Evolutionary conservation across 2,113 vertebrate genomes (phyloP).

Genomic region (Microcebus jonahi): DNA sequence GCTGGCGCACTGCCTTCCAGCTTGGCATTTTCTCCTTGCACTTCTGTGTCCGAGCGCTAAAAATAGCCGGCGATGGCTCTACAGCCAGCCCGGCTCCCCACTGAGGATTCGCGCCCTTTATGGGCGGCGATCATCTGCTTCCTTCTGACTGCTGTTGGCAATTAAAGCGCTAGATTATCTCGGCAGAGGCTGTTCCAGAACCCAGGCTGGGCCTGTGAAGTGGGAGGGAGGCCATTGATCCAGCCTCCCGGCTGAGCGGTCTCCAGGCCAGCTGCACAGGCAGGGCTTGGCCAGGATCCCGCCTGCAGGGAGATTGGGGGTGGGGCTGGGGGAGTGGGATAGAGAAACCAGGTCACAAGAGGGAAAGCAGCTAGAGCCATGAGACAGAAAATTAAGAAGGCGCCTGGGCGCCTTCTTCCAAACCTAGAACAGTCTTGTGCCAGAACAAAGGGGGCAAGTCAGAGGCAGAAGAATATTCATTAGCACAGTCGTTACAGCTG

Average conservation of each 20-base stretch:
- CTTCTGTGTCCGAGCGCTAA: constrained; percentile 67
- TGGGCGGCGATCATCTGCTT: constrained; percentile 56
- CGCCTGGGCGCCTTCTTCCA: neutral
- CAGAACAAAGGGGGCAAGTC: neutral
- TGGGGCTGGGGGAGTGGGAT: no score
- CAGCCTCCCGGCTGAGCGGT: neutral
- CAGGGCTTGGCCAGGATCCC: neutral
- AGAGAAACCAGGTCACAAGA: neutral
- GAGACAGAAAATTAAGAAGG: neutral
- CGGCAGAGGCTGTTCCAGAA: neutral
- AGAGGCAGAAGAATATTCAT: neutral
- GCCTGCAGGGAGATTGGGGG: no score
- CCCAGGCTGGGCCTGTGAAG: neutral
- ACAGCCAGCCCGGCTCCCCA: constrained; percentile 44
- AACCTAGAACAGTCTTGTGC: neutral
- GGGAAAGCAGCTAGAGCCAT: neutral
- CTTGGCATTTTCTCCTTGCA: constrained; percentile 74
- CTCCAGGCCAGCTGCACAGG: neutral
- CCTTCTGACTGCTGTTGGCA: constrained; percentile 71
- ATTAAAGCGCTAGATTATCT: constrained; percentile 55
- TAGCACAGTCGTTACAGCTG: neutral
- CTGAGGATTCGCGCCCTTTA: constrained; percentile 61
- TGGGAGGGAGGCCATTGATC: neutral
- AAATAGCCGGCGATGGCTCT: constrained; percentile 74
- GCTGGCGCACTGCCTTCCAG: constrained; percentile 34